phyloP scores from a whole-genome alignment of 2,888 invertebrate genomes.

The Keiferia lycopersicella region DNA sequence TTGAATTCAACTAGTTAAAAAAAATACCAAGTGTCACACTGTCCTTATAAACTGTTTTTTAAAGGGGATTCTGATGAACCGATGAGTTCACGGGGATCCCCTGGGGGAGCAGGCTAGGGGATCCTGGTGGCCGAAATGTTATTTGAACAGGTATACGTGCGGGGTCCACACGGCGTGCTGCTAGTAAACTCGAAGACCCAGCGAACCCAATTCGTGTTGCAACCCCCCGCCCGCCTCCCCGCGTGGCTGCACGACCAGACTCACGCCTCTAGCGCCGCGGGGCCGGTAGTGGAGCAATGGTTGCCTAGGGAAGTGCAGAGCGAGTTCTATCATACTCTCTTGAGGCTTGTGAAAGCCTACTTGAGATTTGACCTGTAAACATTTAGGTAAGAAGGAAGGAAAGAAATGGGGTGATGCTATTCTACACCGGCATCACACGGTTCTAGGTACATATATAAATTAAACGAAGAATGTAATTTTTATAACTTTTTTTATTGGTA shows the following conservation, averaged over 20 bases:
- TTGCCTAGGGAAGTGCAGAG: conserved; percentile 45
- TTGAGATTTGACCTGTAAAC: conserved; percentile 27
- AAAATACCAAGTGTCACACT: too few species aligned
- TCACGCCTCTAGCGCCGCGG: conserved; percentile 35
- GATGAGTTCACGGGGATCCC: too few species aligned
- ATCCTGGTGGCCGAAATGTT: too few species aligned
- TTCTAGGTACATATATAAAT: too few species aligned
- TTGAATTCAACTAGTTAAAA: too few species aligned
- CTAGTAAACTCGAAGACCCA: conserved; percentile 41
- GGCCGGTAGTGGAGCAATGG: conserved; percentile 24
- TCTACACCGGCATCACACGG: too few species aligned
- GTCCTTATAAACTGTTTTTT: too few species aligned
- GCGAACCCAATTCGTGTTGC: conserved; percentile 51
- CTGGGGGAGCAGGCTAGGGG: too few species aligned
- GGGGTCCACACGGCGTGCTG: conserved; percentile 46
- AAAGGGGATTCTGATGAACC: too few species aligned
- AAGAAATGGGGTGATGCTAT: too few species aligned
- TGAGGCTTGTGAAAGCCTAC: conserved; percentile 29
- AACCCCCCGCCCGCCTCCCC: conserved; percentile 45
- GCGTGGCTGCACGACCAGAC: conserved; percentile 49
- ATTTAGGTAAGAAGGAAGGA: too few species aligned
- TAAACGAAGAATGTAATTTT: neutral
- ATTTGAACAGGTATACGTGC: conserved; percentile 58
- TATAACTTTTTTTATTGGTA: conserved; percentile 6
- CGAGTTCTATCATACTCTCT: conserved; percentile 43